A percentile compares a stretch with the other conserved stretches of the same genome.
Conservation (phyloP, 1,140 invertebrate genomes). For the Platyscapa corneri region DNA sequence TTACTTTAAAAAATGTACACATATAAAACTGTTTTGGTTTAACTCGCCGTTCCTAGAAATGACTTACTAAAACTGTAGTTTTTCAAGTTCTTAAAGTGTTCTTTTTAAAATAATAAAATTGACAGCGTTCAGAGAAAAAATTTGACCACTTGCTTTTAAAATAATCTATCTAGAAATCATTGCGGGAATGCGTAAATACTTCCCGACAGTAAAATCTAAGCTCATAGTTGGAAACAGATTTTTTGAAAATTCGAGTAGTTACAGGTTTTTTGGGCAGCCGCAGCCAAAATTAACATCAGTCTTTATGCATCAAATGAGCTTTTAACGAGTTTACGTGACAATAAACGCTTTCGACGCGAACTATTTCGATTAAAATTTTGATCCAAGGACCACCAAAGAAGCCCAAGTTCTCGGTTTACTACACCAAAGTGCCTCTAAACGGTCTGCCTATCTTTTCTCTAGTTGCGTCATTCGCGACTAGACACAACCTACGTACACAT, state of each 20-base stretch:
- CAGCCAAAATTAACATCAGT: not conserved
- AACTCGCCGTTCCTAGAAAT: too few species aligned
- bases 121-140: not conserved
- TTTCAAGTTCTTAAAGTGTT: too few species aligned
- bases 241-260: conserved; percentile 3
- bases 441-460: not conserved
- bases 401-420: not conserved
- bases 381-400: conserved; percentile 18
- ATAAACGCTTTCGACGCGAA: conserved; percentile 3
- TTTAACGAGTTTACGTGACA: not conserved
- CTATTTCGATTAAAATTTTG: conserved; percentile 16
- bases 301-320: not conserved
- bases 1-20: too few species aligned
- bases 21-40: too few species aligned
- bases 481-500: not conserved
- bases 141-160: not conserved
- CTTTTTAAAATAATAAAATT: too few species aligned
- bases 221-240: not conserved
- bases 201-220: not conserved
- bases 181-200: not conserved
- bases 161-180: not conserved
- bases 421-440: not conserved
- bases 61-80: too few species aligned
- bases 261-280: not conserved
- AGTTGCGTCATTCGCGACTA: not conserved